Conservation (phyloP, 2,113 vertebrate genomes). For the Clarias macrocephalus region DNA sequence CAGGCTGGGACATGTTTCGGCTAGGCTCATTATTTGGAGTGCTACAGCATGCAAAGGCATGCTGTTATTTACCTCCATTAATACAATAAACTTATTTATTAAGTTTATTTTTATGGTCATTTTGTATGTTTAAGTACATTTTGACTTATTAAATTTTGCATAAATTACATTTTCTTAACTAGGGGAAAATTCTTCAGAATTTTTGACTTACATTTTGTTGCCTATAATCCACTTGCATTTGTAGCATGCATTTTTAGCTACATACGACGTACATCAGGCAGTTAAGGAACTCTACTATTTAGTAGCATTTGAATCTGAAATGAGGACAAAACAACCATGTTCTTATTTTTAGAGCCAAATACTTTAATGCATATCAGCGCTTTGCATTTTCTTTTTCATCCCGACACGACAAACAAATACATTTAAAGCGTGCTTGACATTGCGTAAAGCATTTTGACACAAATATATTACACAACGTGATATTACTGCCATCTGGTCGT, state of each 20-base stretch:
- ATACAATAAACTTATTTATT: too few species aligned
- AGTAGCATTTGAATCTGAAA: not conserved
- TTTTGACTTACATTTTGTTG: not conserved
- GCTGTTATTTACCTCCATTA: not conserved
- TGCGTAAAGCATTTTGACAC: not conserved
- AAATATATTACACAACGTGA: not conserved
- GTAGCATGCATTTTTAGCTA: not conserved
- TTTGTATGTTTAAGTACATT: not conserved
- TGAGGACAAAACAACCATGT: not conserved
- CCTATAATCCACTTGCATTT: not conserved
- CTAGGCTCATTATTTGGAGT: not conserved
- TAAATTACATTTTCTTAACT: not conserved
- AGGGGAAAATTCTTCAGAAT: not conserved
- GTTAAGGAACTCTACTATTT: not conserved
- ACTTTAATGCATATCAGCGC: not conserved
- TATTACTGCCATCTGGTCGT: slow-evolving; percentile 36
- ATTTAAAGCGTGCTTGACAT: not conserved
- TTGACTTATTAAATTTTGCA: not conserved
- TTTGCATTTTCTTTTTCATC: not conserved
- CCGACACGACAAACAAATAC: not conserved
- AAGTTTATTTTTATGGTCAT: too few species aligned
- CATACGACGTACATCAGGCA: not conserved
- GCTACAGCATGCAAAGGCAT: not conserved
- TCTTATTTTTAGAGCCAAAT: not conserved
- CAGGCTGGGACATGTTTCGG: not conserved